Conservation (phyloP, 2,113 vertebrate genomes). For the Hymenochirus boettgeri region DNA sequence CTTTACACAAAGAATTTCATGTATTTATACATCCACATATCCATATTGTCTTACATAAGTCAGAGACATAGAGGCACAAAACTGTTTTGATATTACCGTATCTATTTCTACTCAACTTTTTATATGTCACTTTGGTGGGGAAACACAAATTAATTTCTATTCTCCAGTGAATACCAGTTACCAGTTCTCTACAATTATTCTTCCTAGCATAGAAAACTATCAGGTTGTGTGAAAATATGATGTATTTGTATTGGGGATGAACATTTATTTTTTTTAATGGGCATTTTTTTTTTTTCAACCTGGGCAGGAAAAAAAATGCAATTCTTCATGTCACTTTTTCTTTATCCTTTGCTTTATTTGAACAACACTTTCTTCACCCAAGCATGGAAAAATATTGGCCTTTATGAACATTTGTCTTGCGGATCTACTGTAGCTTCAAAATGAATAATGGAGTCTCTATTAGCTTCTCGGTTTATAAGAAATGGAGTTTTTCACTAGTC, state of each 20-base stretch:
- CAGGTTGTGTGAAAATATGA: not conserved
- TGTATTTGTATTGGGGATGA: conserved; percentile 8
- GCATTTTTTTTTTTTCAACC: not conserved
- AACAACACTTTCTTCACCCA: not conserved
- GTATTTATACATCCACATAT: too few relatives aligned
- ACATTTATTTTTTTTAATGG: conserved; percentile 15
- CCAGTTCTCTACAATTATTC: not conserved
- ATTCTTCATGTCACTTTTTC: not conserved
- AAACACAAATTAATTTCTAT: too few relatives aligned
- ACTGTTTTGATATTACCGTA: too few relatives aligned
- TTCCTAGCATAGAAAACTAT: not conserved
- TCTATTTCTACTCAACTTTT: too few relatives aligned
- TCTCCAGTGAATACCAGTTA: not conserved
- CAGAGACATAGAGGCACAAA: too few relatives aligned
- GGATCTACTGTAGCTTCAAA: not conserved
- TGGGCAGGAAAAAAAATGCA: not conserved
- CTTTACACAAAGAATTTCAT: too few relatives aligned
- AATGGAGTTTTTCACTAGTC: not conserved
- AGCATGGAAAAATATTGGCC: not conserved
- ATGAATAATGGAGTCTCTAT: conserved; percentile 10
- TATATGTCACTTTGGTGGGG: too few relatives aligned
- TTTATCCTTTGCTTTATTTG: not conserved
- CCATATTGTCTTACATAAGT: too few relatives aligned
- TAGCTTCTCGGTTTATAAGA: conserved; percentile 1
- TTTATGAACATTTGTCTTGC: not conserved